These are phyloP conservation scores for Drosophila macrothrix DNA, from an alignment of 2,888 invertebrate species.

Conservation along the genomic window DNA sequence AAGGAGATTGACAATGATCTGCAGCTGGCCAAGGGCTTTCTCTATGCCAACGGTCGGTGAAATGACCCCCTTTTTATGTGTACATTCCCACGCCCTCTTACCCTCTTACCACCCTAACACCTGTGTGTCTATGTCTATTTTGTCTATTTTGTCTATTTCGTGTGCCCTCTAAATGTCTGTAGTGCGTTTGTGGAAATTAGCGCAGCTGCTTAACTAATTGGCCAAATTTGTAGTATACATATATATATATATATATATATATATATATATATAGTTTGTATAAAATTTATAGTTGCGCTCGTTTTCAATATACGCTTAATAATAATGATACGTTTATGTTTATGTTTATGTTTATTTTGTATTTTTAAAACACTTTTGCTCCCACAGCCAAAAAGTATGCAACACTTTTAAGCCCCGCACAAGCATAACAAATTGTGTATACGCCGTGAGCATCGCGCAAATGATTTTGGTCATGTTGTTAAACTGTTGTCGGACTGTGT, in stretches of 20 bases:
- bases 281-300: slow-evolving; percentile 35
- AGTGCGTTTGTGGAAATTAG: slow-evolving; percentile 32
- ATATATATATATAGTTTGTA: slow-evolving; percentile 9
- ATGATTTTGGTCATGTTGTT: slow-evolving; percentile 47
- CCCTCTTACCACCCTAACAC: background rate
- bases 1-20: slow-evolving; percentile 88
- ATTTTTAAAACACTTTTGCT: slow-evolving; percentile 15
- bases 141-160: slow-evolving; percentile 23
- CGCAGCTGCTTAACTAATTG: slow-evolving; percentile 55
- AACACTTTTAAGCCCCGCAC: slow-evolving; percentile 8
- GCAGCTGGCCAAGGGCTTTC: slow-evolving; percentile 87
- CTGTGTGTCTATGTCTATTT: background rate
- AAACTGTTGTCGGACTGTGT: slow-evolving; percentile 6
- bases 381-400: slow-evolving; percentile 74
- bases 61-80: slow-evolving; percentile 11
- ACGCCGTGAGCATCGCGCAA: slow-evolving; percentile 62
- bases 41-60: slow-evolving; percentile 85
- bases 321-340: slow-evolving; percentile 33
- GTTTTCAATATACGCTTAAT: slow-evolving; percentile 28
- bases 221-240: slow-evolving; percentile 30
- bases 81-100: background rate
- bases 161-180: slow-evolving; percentile 51
- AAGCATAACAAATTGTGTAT: slow-evolving; percentile 63
- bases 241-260: slow-evolving; percentile 1
- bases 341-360: slow-evolving; percentile 39